Evolutionary conservation across 2,113 vertebrate species (phyloP).

Genomic region (Brienomyrus longianalis): DNA sequence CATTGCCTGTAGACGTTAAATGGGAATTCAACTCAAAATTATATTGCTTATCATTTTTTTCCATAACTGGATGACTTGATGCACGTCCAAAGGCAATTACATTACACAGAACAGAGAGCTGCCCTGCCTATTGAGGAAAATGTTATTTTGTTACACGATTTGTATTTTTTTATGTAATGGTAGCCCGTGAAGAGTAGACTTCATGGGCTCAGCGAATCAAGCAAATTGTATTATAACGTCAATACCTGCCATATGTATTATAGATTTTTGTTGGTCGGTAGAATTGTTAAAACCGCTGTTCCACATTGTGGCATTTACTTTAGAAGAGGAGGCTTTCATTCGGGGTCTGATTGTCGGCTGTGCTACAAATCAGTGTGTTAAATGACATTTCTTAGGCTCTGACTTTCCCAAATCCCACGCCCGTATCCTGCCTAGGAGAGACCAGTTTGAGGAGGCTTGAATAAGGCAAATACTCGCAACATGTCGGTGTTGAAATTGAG

Average conservation of each 20-base stretch:
- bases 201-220: not conserved
- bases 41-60: constrained; percentile 1
- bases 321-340: not conserved
- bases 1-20: not conserved
- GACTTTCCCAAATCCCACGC: not conserved
- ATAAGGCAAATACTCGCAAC: not conserved
- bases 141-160: not conserved
- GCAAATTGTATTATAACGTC: not conserved
- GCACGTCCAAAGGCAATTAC: not conserved
- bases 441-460: not conserved
- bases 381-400: not conserved
- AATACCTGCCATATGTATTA: constrained; percentile 1
- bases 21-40: not conserved
- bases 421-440: not conserved
- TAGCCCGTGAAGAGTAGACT: not conserved
- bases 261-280: not conserved
- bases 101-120: constrained; percentile 4
- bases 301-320: not conserved
- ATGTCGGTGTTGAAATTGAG: not conserved
- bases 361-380: not conserved
- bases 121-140: not conserved
- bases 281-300: not conserved
- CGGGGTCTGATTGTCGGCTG: not conserved
- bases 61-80: not conserved
- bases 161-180: not conserved